phyloP scores from a whole-genome alignment of 2,888 invertebrate genomes.

The Heliconius cydno region DNA sequence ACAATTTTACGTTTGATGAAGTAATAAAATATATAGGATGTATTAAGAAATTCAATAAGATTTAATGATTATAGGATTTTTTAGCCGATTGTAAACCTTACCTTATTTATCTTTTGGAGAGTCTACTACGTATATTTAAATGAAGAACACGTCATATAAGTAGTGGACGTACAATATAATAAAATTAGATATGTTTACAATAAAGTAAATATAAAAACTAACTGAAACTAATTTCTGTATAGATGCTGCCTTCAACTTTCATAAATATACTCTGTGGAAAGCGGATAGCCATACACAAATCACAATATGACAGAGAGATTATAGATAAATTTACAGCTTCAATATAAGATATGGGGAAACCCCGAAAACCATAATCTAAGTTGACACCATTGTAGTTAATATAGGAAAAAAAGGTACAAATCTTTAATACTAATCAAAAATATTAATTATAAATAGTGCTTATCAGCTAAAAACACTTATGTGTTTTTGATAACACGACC shows the following conservation, averaged over 20 bases:
- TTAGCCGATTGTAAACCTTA: neutral
- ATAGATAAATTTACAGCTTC: neutral
- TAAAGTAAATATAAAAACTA: too few relatives aligned
- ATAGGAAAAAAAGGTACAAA: too few relatives aligned
- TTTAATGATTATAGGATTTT: too few relatives aligned
- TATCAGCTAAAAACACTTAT: neutral
- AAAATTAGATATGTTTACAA: neutral
- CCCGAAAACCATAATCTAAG: neutral
- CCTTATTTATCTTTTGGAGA: neutral
- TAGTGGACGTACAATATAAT: neutral
- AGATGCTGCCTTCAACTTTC: too few relatives aligned
- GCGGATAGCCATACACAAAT: neutral
- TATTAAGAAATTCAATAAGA: too few relatives aligned
- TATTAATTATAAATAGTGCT: neutral
- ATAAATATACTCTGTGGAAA: too few relatives aligned
- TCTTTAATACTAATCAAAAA: neutral
- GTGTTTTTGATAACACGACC: neutral
- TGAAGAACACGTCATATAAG: neutral
- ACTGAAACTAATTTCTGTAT: too few relatives aligned
- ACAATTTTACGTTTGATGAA: too few relatives aligned
- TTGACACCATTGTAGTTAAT: neutral
- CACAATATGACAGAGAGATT: neutral
- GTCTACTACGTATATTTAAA: too few relatives aligned
- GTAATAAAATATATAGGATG: too few relatives aligned
- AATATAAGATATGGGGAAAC: neutral